These are phyloP conservation scores for Clunio marinus DNA, from an alignment of 2,888 invertebrate species.

Conservation along the genomic window DNA sequence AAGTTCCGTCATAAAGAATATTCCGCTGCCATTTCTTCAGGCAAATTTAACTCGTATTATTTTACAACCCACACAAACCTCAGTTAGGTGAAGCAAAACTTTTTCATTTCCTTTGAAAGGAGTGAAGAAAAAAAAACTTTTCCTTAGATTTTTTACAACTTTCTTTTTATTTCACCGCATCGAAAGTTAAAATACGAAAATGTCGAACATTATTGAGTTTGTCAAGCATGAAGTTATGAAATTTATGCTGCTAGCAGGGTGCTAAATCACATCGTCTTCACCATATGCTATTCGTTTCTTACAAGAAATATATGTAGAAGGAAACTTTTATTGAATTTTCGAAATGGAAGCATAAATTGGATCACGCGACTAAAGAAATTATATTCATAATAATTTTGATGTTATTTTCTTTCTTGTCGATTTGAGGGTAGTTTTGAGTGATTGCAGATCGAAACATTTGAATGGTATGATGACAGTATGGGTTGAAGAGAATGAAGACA, in stretches of 20 bases:
- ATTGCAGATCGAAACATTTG: not conserved
- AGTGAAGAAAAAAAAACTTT: not conserved
- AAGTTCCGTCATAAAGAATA: too few species aligned
- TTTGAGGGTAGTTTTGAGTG: too few species aligned
- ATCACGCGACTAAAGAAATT: too few species aligned
- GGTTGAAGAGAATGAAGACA: too few species aligned
- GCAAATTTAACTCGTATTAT: too few species aligned
- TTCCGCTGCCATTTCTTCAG: too few species aligned
- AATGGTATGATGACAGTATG: too few species aligned
- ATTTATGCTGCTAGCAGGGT: not conserved
- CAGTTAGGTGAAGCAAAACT: not conserved
- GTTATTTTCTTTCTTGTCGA: too few species aligned
- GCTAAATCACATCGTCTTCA: not conserved
- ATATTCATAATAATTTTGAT: too few species aligned
- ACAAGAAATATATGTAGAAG: not conserved
- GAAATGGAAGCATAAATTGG: too few species aligned
- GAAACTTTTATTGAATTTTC: constrained; percentile 20
- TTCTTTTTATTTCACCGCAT: not conserved
- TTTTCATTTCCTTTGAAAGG: not conserved
- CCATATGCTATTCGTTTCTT: not conserved
- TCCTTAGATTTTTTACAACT: constrained; percentile 2
- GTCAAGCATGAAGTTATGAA: not conserved
- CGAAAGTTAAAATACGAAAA: constrained; percentile 6
- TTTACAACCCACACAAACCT: too few species aligned
- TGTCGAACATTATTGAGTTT: constrained; percentile 17